These are phyloP conservation scores for Lagria hirta DNA, from an alignment of 2,888 invertebrate species.

Conservation along the genomic window DNA sequence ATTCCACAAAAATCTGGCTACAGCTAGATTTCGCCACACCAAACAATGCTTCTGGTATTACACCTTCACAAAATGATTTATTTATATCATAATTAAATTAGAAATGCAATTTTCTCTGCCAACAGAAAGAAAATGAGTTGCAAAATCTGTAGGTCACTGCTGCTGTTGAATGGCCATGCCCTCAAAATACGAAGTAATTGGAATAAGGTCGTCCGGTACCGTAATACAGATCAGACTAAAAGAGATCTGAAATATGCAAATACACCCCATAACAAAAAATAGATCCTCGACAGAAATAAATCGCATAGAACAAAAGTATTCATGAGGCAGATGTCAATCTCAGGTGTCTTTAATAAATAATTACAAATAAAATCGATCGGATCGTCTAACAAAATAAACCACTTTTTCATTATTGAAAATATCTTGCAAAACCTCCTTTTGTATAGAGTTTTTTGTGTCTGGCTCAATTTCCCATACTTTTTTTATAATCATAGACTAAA, in stretches of 20 bases:
- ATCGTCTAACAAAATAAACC: too few species aligned
- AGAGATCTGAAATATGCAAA: conserved; percentile 14
- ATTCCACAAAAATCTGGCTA: conserved; percentile 9
- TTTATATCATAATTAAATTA: too few species aligned
- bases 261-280: conserved; percentile 8
- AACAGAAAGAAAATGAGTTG: conserved; percentile 1
- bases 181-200: conserved; percentile 16
- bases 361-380: too few species aligned
- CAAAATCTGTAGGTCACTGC: conserved; percentile 16
- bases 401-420: too few species aligned
- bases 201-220: conserved; percentile 21
- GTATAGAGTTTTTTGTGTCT: too few species aligned
- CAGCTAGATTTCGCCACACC: conserved; percentile 8
- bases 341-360: too few species aligned
- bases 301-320: conserved; percentile 9
- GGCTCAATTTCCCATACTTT: too few species aligned
- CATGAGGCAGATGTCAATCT: conserved; percentile 5
- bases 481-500: too few species aligned
- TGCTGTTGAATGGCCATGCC: conserved; percentile 19
- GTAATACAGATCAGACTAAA: conserved; percentile 4
- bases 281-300: conserved; percentile 10
- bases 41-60: too few species aligned
- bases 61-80: too few species aligned
- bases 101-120: too few species aligned
- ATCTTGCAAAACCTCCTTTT: too few species aligned